Conservation (phyloP, 2,113 vertebrate species). For the Leptosomus discolor region DNA sequence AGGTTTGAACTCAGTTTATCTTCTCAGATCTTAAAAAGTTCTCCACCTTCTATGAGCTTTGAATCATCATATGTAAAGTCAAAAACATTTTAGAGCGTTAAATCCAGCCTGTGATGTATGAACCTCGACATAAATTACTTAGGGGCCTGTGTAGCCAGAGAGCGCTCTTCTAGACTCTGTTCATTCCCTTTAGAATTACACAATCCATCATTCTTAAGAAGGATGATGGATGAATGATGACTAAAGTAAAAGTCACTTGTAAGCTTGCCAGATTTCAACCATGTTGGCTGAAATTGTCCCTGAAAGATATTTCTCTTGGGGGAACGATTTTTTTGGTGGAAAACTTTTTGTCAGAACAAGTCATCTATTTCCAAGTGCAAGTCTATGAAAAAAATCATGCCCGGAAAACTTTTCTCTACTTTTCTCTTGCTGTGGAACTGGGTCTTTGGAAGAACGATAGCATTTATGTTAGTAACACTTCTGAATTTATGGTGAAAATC, state of each 20-base stretch:
- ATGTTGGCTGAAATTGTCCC: slow-evolving; percentile 48
- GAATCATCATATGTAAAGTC: slow-evolving; percentile 31
- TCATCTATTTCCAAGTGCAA: slow-evolving; percentile 23
- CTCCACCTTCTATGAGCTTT: slow-evolving; percentile 4
- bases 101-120: slow-evolving; percentile 46
- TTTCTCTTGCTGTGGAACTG: neutral
- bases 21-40: slow-evolving; percentile 31
- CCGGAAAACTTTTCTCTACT: neutral
- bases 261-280: slow-evolving; percentile 49
- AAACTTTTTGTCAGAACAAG: slow-evolving; percentile 37
- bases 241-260: slow-evolving; percentile 62
- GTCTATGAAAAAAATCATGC: neutral
- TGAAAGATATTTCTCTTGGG: slow-evolving; percentile 51
- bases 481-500: neutral
- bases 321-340: slow-evolving; percentile 14
- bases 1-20: neutral
- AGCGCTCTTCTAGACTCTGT: neutral
- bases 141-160: slow-evolving; percentile 4
- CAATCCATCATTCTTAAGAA: slow-evolving; percentile 44
- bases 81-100: slow-evolving; percentile 34
- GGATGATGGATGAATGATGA: slow-evolving; percentile 53
- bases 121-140: slow-evolving; percentile 48
- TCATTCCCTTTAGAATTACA: slow-evolving; percentile 57
- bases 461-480: neutral
- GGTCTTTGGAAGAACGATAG: neutral